Evolutionary conservation across 1,140 invertebrate species (phyloP).

Genomic region (Aphelinus certus): DNA sequence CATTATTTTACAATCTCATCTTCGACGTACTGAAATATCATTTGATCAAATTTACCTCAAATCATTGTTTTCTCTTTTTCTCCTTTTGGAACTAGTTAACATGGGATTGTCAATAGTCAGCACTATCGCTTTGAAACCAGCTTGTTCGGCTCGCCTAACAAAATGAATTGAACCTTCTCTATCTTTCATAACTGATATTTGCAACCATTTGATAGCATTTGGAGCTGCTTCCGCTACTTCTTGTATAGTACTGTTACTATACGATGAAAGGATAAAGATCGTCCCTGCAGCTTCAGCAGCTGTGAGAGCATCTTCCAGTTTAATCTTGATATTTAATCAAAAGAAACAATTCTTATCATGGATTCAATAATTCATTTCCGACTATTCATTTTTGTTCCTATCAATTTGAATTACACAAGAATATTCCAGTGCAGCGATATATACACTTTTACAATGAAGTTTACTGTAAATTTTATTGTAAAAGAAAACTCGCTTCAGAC

Average conservation of each 20-base stretch:
- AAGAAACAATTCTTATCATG: background rate
- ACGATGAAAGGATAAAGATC: constrained; percentile 85
- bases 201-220: constrained; percentile 84
- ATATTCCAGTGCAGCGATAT: too few relatives aligned
- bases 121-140: constrained; percentile 87
- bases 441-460: too few relatives aligned
- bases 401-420: background rate
- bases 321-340: background rate
- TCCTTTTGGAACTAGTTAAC: constrained; percentile 63
- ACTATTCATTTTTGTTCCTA: background rate
- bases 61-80: constrained; percentile 59
- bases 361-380: background rate
- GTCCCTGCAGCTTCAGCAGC: constrained; percentile 79
- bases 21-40: constrained; percentile 75
- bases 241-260: constrained; percentile 88
- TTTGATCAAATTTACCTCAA: background rate
- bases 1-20: constrained; percentile 74
- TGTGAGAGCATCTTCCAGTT: constrained; percentile 47
- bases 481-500: background rate
- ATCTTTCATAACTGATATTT: constrained; percentile 89
- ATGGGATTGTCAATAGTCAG: constrained; percentile 90
- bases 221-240: constrained; percentile 84
- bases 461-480: background rate
- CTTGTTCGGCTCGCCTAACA: constrained; percentile 79
- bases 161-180: constrained; percentile 78